These are phyloP conservation scores for Neuroterus valhalla DNA, from an alignment of 1,140 invertebrate species.

Conservation along the genomic window DNA sequence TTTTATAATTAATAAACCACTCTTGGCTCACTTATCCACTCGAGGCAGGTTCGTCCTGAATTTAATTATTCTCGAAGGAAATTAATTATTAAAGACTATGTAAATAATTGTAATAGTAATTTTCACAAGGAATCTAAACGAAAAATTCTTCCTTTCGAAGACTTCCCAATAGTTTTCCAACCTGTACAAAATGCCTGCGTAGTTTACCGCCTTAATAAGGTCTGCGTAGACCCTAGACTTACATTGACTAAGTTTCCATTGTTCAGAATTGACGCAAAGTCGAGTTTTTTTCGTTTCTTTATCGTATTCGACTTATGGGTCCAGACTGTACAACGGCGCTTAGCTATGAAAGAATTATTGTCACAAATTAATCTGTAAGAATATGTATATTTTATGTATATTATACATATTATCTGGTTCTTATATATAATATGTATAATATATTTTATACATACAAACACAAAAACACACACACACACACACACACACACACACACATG, in stretches of 20 bases:
- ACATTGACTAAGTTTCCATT: constrained; percentile 52
- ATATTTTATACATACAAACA: constrained; percentile 45
- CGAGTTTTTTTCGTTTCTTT: background rate
- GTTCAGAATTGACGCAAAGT: constrained; percentile 33
- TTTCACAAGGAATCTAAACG: constrained; percentile 47
- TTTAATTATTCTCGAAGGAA: background rate
- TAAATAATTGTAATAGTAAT: constrained; percentile 45
- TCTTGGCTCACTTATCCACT: too few species aligned
- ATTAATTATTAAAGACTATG: constrained; percentile 16
- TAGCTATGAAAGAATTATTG: constrained; percentile 46
- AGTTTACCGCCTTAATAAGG: constrained; percentile 71
- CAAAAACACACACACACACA: too few species aligned
- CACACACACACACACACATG: too few species aligned
- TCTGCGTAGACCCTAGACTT: constrained; percentile 66
- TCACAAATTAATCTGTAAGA: constrained; percentile 63
- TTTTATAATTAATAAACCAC: too few species aligned
- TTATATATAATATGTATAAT: constrained; percentile 64
- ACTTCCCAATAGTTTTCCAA: constrained; percentile 69
- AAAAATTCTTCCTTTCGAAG: constrained; percentile 64
- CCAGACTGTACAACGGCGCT: background rate
- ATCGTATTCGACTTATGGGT: background rate
- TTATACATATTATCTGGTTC: constrained; percentile 52
- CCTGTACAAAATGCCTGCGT: constrained; percentile 70
- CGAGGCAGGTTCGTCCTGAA: too few species aligned
- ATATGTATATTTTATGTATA: constrained; percentile 61